phyloP scores from a whole-genome alignment of 2,113 vertebrate genomes.

The Oenanthe melanoleuca region DNA sequence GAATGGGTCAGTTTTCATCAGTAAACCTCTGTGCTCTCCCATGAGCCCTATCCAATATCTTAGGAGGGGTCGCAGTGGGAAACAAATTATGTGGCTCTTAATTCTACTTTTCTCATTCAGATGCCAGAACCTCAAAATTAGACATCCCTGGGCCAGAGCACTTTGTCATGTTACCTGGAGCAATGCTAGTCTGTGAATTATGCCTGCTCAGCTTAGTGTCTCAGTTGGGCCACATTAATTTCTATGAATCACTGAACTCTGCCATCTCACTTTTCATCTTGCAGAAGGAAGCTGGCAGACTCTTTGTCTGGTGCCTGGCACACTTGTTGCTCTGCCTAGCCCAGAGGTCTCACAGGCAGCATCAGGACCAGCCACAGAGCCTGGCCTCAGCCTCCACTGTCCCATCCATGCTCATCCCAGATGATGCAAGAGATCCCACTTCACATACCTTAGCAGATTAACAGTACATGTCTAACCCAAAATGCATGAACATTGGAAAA shows the following conservation, averaged over 20 bases:
- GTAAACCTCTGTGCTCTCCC: not conserved
- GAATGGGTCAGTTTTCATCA: conserved; percentile 9
- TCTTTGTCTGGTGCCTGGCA: not conserved
- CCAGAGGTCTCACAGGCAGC: not conserved
- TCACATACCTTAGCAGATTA: not conserved
- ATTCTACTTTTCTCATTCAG: not conserved
- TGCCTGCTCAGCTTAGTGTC: not conserved
- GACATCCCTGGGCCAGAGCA: not conserved
- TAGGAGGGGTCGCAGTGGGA: not conserved
- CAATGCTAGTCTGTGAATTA: not conserved
- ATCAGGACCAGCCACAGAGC: not conserved
- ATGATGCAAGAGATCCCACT: not conserved
- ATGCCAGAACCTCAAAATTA: conserved; percentile 28
- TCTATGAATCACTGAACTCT: conserved; percentile 18
- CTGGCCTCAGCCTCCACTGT: not conserved
- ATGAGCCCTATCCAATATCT: not conserved
- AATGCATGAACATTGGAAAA: not conserved
- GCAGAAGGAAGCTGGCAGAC: conserved; percentile 3
- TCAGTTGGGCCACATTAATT: conserved; percentile 16
- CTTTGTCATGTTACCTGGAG: not conserved
- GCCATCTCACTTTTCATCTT: conserved; percentile 12
- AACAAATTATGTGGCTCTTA: conserved; percentile 23
- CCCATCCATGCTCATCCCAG: not conserved
- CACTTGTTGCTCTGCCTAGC: not conserved
- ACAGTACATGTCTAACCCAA: not conserved